Evolutionary conservation across 2,888 invertebrate genomes (phyloP).

Genomic region (Isoperla grammatica): DNA sequence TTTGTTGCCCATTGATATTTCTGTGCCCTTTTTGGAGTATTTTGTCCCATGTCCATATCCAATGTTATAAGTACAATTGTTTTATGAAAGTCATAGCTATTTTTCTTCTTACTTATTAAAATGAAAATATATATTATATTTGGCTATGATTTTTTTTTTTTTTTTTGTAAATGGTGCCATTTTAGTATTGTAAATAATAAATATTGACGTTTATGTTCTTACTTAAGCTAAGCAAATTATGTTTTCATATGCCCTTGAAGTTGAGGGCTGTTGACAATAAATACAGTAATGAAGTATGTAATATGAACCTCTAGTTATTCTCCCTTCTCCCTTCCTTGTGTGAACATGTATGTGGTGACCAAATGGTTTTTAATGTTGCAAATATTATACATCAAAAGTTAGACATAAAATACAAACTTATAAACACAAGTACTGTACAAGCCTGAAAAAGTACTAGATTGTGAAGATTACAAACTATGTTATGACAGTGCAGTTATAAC

Average conservation of each 20-base stretch:
- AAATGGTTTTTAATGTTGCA: too few species aligned
- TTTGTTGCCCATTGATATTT: too few species aligned
- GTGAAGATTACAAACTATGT: too few species aligned
- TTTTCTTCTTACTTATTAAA: conserved; percentile 1
- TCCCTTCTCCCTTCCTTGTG: too few species aligned
- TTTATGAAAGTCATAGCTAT: background rate
- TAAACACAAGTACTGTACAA: too few species aligned
- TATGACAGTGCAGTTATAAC: too few species aligned
- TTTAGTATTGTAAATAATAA: conserved; percentile 23
- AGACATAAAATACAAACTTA: too few species aligned
- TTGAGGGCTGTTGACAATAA: conserved; percentile 19
- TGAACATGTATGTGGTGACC: too few species aligned
- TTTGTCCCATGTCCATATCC: conserved; percentile 14
- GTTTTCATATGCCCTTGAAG: too few species aligned
- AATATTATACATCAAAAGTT: background rate
- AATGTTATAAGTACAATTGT: conserved; percentile 21
- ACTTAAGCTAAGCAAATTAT: too few species aligned
- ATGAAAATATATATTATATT: background rate
- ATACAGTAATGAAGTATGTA: conserved; percentile 12
- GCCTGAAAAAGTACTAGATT: too few species aligned
- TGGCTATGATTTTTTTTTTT: conserved; percentile 9
- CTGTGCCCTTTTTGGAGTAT: background rate
- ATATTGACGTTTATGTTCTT: background rate
- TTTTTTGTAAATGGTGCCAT: conserved; percentile 11
- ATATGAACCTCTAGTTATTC: too few species aligned